These are phyloP conservation scores for Tyria jacobaeae DNA, from an alignment of 2,888 invertebrate species.

Conservation along the genomic window DNA sequence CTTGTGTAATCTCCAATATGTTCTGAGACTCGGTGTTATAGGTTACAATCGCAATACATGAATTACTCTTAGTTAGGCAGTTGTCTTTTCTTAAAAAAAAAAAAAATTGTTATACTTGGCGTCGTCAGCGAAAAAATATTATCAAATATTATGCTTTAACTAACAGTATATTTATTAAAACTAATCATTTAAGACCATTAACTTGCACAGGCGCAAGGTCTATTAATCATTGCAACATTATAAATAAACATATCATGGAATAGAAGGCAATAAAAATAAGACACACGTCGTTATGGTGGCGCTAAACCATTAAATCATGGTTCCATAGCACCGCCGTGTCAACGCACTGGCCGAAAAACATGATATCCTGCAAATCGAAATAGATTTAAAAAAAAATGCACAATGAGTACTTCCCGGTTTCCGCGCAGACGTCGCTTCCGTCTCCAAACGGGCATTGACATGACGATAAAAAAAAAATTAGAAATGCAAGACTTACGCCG, in stretches of 20 bases:
- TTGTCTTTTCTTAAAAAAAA: too few species aligned
- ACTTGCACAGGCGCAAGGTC: neutral
- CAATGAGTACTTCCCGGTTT: conserved; percentile 71
- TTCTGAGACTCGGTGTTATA: too few species aligned
- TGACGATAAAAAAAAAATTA: conserved; percentile 58
- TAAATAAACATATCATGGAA: neutral
- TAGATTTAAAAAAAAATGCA: conserved; percentile 76
- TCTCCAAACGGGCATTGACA: conserved; percentile 67
- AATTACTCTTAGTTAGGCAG: too few species aligned
- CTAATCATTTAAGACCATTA: neutral
- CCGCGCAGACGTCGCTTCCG: conserved; percentile 77
- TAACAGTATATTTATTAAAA: neutral
- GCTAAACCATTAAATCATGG: conserved; percentile 47
- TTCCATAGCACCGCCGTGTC: conserved; percentile 47
- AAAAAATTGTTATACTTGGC: too few species aligned
- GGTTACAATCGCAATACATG: too few species aligned
- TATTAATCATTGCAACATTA: neutral
- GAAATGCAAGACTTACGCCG: conserved; percentile 68
- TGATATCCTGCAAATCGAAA: conserved; percentile 81
- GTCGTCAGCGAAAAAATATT: too few species aligned
- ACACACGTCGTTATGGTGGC: conserved; percentile 23
- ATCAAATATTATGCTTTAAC: too few species aligned
- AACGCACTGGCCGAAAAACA: conserved; percentile 58
- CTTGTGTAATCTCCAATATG: too few species aligned
- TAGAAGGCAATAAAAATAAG: conserved; percentile 17